These are phyloP conservation scores for Acridotheres tristis DNA, from an alignment of 2,797 vertebrate species.

Conservation along the genomic window DNA sequence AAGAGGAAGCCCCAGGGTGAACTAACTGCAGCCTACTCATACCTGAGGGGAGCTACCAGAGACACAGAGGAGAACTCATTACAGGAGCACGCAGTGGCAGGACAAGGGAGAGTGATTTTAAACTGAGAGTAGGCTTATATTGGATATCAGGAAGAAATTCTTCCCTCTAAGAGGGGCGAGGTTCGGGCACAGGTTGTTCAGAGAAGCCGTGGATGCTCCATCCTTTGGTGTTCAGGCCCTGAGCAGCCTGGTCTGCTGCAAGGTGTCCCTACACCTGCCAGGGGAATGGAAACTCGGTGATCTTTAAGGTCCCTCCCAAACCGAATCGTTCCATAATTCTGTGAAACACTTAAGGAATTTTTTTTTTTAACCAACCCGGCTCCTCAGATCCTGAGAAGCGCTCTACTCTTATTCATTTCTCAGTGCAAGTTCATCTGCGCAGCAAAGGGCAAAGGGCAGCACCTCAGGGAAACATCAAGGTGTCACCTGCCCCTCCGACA, in stretches of 20 bases:
- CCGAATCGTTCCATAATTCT: not conserved
- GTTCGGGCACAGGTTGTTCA: not conserved
- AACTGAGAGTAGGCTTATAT: not conserved
- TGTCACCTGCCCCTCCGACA: fast-evolving
- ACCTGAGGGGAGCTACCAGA: not conserved
- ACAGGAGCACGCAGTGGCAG: fast-evolving
- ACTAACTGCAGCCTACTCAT: fast-evolving
- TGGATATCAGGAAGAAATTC: not conserved
- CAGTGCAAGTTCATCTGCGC: fast-evolving
- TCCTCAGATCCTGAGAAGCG: not conserved
- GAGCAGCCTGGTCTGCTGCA: not conserved
- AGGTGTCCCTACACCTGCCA: not conserved
- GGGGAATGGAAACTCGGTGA: not conserved
- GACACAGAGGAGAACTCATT: fast-evolving
- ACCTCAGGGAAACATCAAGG: fast-evolving
- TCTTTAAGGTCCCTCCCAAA: not conserved
- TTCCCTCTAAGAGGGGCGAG: not conserved
- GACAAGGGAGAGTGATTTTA: not conserved
- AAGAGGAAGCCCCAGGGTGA: not conserved
- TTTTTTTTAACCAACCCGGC: not conserved
- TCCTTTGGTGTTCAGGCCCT: not conserved
- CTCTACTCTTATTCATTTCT: not conserved
- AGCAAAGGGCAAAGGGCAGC: not conserved
- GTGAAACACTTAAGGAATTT: not conserved
- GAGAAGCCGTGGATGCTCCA: not conserved